A percentile compares a stretch with the other conserved stretches of the same genome.
These are phyloP conservation scores for Arctocebus calabarensis DNA, from an alignment of 2,797 vertebrate genomes.

Conservation along the genomic window DNA sequence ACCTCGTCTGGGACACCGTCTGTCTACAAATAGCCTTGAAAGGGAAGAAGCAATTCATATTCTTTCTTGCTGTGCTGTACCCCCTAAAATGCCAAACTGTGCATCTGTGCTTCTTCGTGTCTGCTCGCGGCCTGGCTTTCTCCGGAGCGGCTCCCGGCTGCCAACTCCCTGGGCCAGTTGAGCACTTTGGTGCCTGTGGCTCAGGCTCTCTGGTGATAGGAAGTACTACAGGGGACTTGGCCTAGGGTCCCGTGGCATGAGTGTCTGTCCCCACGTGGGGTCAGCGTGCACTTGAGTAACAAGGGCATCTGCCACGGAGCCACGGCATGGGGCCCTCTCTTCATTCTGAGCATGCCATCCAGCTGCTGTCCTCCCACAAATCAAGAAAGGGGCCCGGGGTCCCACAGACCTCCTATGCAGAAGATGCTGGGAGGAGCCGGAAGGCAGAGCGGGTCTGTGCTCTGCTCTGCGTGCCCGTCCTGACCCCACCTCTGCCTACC, in stretches of 20 bases:
- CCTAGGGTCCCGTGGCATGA: not conserved
- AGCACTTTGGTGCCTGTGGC: not conserved
- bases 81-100: not conserved
- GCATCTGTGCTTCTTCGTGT: not conserved
- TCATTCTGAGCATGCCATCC: not conserved
- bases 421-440: not conserved
- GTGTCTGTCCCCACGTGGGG: not conserved
- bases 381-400: not conserved
- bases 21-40: not conserved
- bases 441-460: fast-evolving
- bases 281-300: not conserved
- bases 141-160: fast-evolving
- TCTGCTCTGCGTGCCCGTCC: not conserved
- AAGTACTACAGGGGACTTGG: not conserved
- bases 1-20: not conserved
- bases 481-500: not conserved
- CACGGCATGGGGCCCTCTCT: not conserved
- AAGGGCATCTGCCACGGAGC: not conserved
- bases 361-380: not conserved
- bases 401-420: not conserved
- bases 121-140: not conserved
- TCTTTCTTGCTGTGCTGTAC: not conserved
- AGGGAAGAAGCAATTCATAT: not conserved
- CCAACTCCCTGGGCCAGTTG: not conserved
- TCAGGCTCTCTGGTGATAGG: not conserved